Conservation (phyloP, 2,888 invertebrate species). For the Hoplodrina ambigua region DNA sequence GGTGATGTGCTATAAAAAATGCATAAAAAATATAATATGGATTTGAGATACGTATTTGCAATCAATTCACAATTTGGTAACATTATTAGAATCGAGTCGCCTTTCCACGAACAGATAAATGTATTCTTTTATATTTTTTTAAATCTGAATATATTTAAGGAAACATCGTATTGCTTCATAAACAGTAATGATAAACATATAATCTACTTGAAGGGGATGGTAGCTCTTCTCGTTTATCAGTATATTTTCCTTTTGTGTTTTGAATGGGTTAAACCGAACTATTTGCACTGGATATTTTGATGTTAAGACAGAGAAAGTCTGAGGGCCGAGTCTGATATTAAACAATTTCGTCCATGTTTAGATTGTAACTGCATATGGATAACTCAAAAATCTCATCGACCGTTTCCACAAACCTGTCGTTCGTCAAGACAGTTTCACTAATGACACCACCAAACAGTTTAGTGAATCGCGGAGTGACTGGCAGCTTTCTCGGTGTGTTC, state of each 20-base stretch:
- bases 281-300: neutral
- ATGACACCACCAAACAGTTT: slow-evolving; percentile 36
- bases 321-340: neutral
- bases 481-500: slow-evolving; percentile 17
- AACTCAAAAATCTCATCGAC: neutral
- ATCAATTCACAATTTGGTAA: slow-evolving; percentile 24
- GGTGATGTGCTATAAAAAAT: slow-evolving; percentile 5
- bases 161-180: neutral
- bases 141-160: neutral
- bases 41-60: slow-evolving; percentile 21
- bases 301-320: neutral
- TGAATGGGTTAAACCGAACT: neutral
- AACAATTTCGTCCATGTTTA: neutral
- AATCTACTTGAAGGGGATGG: neutral
- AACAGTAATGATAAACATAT: too few relatives aligned
- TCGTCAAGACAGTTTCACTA: slow-evolving; percentile 22
- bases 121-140: neutral
- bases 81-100: slow-evolving; percentile 11
- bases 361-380: slow-evolving; percentile 17
- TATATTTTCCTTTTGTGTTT: neutral
- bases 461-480: slow-evolving; percentile 26
- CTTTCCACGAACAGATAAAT: neutral
- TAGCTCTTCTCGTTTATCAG: neutral
- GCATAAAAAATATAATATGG: slow-evolving; percentile 14
- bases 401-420: neutral